These are phyloP conservation scores for Thalassoma bifasciatum DNA, from an alignment of 2,113 vertebrate genomes.

Conservation along the genomic window DNA sequence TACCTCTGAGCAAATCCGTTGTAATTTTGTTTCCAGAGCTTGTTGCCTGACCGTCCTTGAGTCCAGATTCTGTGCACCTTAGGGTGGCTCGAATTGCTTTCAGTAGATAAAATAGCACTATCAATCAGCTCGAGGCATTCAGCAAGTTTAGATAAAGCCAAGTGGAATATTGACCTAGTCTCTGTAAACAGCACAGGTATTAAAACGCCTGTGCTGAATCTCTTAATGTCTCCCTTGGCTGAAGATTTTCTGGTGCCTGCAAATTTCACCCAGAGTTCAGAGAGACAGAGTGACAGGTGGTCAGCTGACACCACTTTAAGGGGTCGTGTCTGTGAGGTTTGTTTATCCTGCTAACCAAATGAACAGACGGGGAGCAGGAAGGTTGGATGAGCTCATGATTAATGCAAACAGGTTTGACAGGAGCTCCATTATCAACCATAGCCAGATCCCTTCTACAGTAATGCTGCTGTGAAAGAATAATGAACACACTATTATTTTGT, in stretches of 20 bases:
- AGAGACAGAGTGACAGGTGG: slow-evolving; percentile 20
- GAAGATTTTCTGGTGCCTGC: slow-evolving; percentile 31
- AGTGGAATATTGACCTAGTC: slow-evolving; percentile 53
- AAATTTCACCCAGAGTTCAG: slow-evolving; percentile 13
- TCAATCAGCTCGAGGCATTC: slow-evolving; percentile 53
- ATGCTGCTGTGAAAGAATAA: slow-evolving; percentile 10
- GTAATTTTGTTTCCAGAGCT: slow-evolving; percentile 41
- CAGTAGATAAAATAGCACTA: slow-evolving; percentile 57
- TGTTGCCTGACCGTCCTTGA: slow-evolving; percentile 41
- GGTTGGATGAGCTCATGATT: slow-evolving; percentile 43
- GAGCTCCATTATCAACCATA: slow-evolving; percentile 30
- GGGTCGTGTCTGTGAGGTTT: slow-evolving; percentile 45
- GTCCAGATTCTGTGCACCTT: slow-evolving; percentile 48
- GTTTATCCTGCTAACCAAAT: slow-evolving; percentile 53
- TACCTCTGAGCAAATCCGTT: slow-evolving; percentile 18
- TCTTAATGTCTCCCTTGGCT: slow-evolving; percentile 30
- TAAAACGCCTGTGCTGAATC: slow-evolving; percentile 40
- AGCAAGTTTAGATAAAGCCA: slow-evolving; percentile 53
- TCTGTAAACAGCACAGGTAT: slow-evolving; percentile 45
- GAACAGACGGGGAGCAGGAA: slow-evolving; percentile 37
- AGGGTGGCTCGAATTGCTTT: slow-evolving; percentile 52
- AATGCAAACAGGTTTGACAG: slow-evolving; percentile 52
- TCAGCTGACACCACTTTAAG: slow-evolving; percentile 41
- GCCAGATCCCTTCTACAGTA: slow-evolving; percentile 19
- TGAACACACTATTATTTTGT: background rate